Conservation (phyloP, 2,113 vertebrate genomes). For the Xenus cinereus region DNA sequence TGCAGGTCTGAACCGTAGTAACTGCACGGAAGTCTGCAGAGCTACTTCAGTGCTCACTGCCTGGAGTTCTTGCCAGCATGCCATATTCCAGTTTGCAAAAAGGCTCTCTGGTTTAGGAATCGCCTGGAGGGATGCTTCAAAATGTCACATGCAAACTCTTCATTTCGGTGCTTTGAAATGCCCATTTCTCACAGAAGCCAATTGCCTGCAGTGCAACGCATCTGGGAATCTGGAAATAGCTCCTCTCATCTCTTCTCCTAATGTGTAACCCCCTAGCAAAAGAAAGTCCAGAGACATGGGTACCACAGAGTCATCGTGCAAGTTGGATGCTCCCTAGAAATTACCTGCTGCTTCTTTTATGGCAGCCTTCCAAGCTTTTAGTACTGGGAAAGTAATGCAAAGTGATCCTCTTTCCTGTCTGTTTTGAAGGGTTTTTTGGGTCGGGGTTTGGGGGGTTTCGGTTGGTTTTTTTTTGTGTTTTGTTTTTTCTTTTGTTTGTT, state of each 20-base stretch:
- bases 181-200: not conserved
- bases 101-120: not conserved
- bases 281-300: not conserved
- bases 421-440: not conserved
- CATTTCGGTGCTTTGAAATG: not conserved
- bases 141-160: not conserved
- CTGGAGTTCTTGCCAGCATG: not conserved
- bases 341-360: not conserved
- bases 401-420: not conserved
- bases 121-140: not conserved
- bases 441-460: not conserved
- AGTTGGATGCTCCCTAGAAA: not conserved
- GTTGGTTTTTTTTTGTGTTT: not conserved
- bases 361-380: not conserved
- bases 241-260: not conserved
- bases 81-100: not conserved
- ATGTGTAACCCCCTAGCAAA: not conserved
- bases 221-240: not conserved
- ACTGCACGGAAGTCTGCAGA: not conserved
- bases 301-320: not conserved
- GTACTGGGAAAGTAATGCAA: not conserved
- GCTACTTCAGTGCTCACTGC: not conserved
- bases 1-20: not conserved
- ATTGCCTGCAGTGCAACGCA: not conserved
- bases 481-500: not conserved